Conservation (phyloP, 2,113 vertebrate species). For the Dinomys branickii region DNA sequence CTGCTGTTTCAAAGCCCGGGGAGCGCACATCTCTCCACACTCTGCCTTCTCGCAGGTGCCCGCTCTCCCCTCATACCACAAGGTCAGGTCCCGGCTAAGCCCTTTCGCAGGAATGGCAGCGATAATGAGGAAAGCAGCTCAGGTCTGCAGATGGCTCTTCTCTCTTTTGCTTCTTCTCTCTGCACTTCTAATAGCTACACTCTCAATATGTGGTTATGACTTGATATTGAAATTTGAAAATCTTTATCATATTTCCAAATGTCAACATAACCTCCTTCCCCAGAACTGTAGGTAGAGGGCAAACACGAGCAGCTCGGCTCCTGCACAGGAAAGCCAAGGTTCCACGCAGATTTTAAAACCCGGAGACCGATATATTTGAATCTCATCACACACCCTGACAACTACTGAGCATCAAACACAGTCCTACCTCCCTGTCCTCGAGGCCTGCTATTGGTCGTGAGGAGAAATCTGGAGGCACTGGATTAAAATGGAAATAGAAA, state of each 20-base stretch:
- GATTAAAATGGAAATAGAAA: conserved; percentile 24
- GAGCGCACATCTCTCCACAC: accelerated
- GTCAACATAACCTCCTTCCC: neutral
- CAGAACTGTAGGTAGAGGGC: neutral
- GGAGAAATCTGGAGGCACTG: neutral
- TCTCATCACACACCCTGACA: neutral
- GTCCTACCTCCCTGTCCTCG: neutral
- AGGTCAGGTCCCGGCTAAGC: neutral
- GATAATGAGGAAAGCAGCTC: neutral
- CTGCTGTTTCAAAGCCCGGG: neutral
- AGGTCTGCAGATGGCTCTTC: neutral
- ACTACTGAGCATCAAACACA: neutral
- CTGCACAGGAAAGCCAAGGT: neutral
- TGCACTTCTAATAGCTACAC: neutral
- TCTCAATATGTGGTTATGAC: neutral
- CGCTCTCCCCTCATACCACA: neutral
- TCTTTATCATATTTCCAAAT: conserved; percentile 45
- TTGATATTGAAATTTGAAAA: neutral
- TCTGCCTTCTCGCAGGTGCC: neutral
- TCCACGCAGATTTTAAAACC: conserved; percentile 32
- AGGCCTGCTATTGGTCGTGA: neutral
- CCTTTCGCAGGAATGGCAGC: too few species aligned
- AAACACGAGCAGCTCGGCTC: neutral
- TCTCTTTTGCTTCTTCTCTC: neutral
- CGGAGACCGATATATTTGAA: neutral